These are phyloP conservation scores for Melanchra persicariae DNA, from an alignment of 2,888 invertebrate species.

Conservation along the genomic window DNA sequence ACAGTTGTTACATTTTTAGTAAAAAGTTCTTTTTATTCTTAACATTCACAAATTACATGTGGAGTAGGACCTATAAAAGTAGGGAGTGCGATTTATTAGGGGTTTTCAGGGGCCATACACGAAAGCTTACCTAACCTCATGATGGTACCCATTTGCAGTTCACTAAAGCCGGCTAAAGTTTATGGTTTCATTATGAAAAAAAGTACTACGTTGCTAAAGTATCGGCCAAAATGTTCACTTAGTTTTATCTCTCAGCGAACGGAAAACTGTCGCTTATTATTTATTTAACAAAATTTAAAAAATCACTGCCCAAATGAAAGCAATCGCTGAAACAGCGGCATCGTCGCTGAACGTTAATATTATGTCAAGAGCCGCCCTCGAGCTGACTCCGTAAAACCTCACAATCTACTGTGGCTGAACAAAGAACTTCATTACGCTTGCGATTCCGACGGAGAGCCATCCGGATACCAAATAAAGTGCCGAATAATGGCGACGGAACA, in stretches of 20 bases:
- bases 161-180: constrained; percentile 12
- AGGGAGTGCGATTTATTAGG: constrained; percentile 18
- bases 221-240: not conserved
- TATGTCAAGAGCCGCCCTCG: constrained; percentile 59
- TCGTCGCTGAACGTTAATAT: constrained; percentile 58
- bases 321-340: constrained; percentile 47
- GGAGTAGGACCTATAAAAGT: not conserved
- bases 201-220: not conserved
- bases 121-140: constrained; percentile 28
- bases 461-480: constrained; percentile 80
- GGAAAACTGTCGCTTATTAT: constrained; percentile 6
- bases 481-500: constrained; percentile 80
- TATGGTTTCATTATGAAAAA: constrained; percentile 22
- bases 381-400: constrained; percentile 64
- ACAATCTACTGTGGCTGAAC: constrained; percentile 69
- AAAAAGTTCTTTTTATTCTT: not conserved
- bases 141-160: constrained; percentile 38
- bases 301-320: constrained; percentile 39
- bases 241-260: not conserved
- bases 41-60: not conserved
- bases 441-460: constrained; percentile 70
- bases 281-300: constrained; percentile 22
- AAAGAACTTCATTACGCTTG: constrained; percentile 81
- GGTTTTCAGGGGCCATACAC: constrained; percentile 4
- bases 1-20: too few species aligned